Percentiles rank a stretch among this genome's conserved stretches.
Conservation (phyloP, 2,888 invertebrate genomes). For the Drosophila percnosoma region DNA sequence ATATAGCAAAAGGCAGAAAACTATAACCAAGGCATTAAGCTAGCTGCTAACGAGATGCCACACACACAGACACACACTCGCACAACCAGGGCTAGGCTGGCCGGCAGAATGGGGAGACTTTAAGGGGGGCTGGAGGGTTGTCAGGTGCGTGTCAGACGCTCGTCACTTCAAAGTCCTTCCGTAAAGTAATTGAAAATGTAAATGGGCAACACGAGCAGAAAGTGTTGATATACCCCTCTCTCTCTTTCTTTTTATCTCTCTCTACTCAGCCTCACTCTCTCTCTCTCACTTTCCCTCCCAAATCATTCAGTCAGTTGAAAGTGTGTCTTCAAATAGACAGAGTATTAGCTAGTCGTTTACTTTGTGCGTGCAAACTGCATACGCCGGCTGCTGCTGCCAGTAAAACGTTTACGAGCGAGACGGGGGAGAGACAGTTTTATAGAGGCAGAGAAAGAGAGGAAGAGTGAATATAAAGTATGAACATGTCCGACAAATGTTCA, state of each 20-base stretch:
- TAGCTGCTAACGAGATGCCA: constrained; percentile 45
- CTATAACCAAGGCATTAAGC: constrained; percentile 47
- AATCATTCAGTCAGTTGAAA: not conserved
- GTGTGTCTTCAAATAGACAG: not conserved
- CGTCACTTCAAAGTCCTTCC: constrained; percentile 65
- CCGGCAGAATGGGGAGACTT: not conserved
- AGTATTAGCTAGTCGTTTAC: not conserved
- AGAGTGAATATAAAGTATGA: not conserved
- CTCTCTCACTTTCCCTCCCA: not conserved
- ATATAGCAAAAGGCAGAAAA: constrained; percentile 17
- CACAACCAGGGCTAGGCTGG: constrained; percentile 32
- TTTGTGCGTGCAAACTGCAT: not conserved
- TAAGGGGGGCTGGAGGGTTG: not conserved
- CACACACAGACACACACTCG: constrained; percentile 2
- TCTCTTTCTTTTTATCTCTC: not conserved
- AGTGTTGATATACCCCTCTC: constrained; percentile 28
- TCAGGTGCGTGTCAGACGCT: constrained; percentile 65
- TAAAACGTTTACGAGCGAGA: constrained; percentile 5
- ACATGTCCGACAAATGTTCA: not conserved
- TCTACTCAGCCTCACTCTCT: not conserved
- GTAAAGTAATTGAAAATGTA: constrained; percentile 78
- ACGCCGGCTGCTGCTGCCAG: not conserved
- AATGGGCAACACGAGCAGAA: constrained; percentile 57
- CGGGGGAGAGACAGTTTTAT: not conserved
- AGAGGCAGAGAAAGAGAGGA: no score